Conservation (phyloP, 2,113 vertebrate genomes). For the Bettongia penicillata region DNA sequence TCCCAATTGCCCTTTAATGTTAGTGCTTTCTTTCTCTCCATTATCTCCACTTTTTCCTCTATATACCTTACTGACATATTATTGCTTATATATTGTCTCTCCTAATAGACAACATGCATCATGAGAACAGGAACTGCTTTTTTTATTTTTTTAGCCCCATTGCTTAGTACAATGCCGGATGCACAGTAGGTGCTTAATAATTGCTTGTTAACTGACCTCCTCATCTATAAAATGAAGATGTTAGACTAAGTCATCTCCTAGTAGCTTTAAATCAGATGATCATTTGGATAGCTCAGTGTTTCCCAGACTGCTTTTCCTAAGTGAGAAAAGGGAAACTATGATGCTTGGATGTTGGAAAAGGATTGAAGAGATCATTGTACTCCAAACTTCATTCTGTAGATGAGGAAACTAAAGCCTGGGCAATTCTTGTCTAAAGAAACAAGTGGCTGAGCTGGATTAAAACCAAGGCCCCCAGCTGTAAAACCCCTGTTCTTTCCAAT, state of each 20-base stretch:
- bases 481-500: neutral
- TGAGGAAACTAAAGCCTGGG: neutral
- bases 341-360: neutral
- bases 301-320: neutral
- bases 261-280: neutral
- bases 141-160: neutral
- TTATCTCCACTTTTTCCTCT: neutral
- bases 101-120: neutral
- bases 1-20: neutral
- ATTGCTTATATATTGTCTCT: neutral
- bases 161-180: neutral
- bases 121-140: neutral
- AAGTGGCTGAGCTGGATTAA: neutral
- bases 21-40: neutral
- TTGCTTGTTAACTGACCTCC: neutral
- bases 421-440: neutral
- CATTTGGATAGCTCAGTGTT: neutral
- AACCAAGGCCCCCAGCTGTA: neutral
- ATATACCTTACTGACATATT: neutral
- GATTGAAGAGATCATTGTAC: neutral
- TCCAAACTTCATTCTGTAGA: neutral
- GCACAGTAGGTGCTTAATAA: neutral
- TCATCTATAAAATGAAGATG: neutral
- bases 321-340: neutral
- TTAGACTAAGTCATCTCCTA: neutral